Base-by-base conservation (phyloP, 2,113 vertebrate genomes). In the Miniopterus natalensis region DNA sequence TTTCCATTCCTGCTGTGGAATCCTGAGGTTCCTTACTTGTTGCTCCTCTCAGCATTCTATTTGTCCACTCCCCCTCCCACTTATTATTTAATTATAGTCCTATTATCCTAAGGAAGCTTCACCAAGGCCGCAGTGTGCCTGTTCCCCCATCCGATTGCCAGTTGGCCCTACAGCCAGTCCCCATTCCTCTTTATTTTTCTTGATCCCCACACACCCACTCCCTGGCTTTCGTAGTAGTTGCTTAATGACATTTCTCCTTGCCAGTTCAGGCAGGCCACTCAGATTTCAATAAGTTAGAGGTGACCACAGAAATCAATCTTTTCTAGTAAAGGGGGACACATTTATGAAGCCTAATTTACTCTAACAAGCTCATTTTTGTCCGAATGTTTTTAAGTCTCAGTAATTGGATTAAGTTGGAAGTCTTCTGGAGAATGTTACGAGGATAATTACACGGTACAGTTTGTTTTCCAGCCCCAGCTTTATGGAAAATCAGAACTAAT, bases 321-420 rank as follows among this genome's bases (percentile, higher is more conserved):
- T 96, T 94, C 20, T 93, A 96, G 95, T 96, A 97, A 97, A 95
- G 65, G 20, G 59, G 71, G 93, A 86, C 61, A 81, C 47, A 89
- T 87, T 96, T 95, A 97, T 92, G 97, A 97, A 96, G 91, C 65
- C 95, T 96, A 96, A 94, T 96, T 97, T 97, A 97, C 94, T 97
- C 97, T 96, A 97, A 96, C 94, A 96, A 95, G 96, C 94, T 97
- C 93, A 92, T 97, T 96, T 97, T 93, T 97, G 93, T 94, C 94
- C 92, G 90, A 96, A 97, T 96, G 84, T 94, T 96, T 96, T 95
- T 84, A 97, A 96, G 84, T 97, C 91, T 96, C 94, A 23, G 94
- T 95, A 95, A 97, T 94, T 97, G 86, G 73, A 89, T 94, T 94
- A 92, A 93, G 95, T 92, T 93, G 94, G 65, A 95, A 96, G 79